These are phyloP conservation scores for Uria lomvia DNA, from an alignment of 2,113 vertebrate genomes.

Conservation along the genomic window DNA sequence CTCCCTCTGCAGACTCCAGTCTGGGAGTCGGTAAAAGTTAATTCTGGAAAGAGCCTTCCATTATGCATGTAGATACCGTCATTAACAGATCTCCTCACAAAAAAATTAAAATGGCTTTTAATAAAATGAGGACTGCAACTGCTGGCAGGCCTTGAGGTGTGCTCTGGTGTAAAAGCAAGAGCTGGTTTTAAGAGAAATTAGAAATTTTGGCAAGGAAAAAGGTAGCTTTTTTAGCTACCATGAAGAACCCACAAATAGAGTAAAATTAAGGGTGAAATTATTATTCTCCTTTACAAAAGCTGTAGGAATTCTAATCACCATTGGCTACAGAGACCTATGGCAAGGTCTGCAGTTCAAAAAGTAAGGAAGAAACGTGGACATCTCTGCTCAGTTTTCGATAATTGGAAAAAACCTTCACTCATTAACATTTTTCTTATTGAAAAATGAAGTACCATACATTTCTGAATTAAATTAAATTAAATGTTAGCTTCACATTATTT, in stretches of 20 bases:
- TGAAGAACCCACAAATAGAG: background rate
- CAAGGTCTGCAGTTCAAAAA: background rate
- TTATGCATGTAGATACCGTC: background rate
- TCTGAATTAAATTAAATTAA: background rate
- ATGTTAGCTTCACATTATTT: background rate
- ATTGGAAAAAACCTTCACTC: background rate
- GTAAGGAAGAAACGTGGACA: fast-evolving
- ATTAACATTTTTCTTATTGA: background rate
- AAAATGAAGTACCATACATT: background rate
- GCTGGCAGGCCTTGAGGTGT: background rate
- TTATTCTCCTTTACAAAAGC: background rate
- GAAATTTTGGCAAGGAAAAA: background rate
- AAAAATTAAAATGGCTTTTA: background rate
- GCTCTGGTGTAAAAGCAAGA: background rate
- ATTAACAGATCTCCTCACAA: background rate
- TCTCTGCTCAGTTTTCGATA: background rate
- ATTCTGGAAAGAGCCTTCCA: background rate
- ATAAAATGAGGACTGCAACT: background rate
- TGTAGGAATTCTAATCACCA: background rate
- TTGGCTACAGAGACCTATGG: background rate
- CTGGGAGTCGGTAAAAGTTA: background rate
- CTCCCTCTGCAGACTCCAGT: background rate
- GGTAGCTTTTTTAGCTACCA: background rate
- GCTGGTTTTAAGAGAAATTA: background rate
- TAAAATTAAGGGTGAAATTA: background rate